phyloP scores from a whole-genome alignment of 2,888 invertebrate genomes.

The Drosophila ochracea region DNA sequence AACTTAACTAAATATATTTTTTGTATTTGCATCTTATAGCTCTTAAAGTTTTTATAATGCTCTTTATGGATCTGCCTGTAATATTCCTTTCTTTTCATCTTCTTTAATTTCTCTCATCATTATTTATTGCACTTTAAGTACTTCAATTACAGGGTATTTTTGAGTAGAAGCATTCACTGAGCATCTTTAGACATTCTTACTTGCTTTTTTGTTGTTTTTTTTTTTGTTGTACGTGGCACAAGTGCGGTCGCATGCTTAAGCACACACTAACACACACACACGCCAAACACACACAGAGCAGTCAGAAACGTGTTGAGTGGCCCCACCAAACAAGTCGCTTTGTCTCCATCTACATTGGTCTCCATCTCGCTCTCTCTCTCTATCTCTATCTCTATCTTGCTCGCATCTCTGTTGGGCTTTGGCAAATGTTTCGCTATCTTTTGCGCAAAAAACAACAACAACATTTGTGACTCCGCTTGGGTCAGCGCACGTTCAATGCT shows the following conservation, averaged over 20 bases:
- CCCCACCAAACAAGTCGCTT: constrained; percentile 63
- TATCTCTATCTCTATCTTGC: constrained; percentile 49
- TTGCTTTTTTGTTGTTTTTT: constrained; percentile 31
- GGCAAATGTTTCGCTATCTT: constrained; percentile 44
- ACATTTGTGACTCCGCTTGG: constrained; percentile 40
- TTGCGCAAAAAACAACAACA: constrained; percentile 21
- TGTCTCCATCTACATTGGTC: constrained; percentile 49
- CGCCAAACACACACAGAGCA: constrained; percentile 35
- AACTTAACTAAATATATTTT: too few relatives aligned
- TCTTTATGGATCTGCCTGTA: too few relatives aligned
- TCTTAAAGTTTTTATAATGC: too few relatives aligned
- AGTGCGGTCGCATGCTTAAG: constrained; percentile 80
- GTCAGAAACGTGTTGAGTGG: constrained; percentile 78
- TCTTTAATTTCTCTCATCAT: background rate
- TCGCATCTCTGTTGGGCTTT: constrained; percentile 42
- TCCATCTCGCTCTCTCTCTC: constrained; percentile 23
- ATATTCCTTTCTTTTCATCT: background rate
- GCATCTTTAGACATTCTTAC: constrained; percentile 35
- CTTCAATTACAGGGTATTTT: constrained; percentile 38
- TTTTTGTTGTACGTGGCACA: constrained; percentile 75
- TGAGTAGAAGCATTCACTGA: background rate
- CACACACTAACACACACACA: constrained; percentile 54
- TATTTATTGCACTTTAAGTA: background rate
- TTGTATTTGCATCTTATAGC: too few relatives aligned
- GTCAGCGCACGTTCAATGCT: constrained; percentile 48